Conservation (phyloP, 2,113 vertebrate species). For the Prionailurus viverrinus region DNA sequence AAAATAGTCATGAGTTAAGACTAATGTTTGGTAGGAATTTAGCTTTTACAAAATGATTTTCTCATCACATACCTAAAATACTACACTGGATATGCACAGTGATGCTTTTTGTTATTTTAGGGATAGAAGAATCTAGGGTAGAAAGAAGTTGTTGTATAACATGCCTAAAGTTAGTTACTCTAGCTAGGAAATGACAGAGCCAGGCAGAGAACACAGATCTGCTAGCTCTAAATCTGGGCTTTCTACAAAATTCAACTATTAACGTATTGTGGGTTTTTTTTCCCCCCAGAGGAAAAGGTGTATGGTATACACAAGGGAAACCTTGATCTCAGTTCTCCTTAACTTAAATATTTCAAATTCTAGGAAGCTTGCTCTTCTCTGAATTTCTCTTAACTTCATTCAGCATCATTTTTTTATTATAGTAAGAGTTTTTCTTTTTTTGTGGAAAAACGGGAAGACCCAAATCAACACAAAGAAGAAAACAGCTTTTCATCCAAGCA, state of each 20-base stretch:
- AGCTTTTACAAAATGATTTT: constrained; percentile 48
- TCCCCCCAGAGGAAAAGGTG: neutral
- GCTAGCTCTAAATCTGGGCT: neutral
- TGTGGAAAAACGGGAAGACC: constrained; percentile 15
- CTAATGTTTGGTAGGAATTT: neutral
- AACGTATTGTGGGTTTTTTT: neutral
- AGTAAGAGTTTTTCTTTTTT: constrained; percentile 14
- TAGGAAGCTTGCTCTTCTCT: neutral
- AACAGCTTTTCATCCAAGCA: constrained; percentile 45
- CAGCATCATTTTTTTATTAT: constrained; percentile 13
- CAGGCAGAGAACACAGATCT: neutral
- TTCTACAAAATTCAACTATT: constrained; percentile 1
- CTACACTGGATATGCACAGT: neutral
- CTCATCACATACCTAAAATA: neutral
- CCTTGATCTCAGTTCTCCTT: neutral
- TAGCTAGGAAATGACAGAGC: neutral
- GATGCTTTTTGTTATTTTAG: constrained; percentile 39
- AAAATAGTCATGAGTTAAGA: constrained; percentile 44
- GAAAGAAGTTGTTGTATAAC: constrained; percentile 15
- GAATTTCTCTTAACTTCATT: constrained; percentile 2
- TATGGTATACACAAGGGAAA: neutral
- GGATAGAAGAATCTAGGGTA: constrained; percentile 14
- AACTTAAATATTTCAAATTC: neutral
- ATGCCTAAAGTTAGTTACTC: neutral
- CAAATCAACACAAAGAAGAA: constrained; percentile 56